Conservation (phyloP, 1,140 invertebrate species). For the Drosophila sturtevanti region DNA sequence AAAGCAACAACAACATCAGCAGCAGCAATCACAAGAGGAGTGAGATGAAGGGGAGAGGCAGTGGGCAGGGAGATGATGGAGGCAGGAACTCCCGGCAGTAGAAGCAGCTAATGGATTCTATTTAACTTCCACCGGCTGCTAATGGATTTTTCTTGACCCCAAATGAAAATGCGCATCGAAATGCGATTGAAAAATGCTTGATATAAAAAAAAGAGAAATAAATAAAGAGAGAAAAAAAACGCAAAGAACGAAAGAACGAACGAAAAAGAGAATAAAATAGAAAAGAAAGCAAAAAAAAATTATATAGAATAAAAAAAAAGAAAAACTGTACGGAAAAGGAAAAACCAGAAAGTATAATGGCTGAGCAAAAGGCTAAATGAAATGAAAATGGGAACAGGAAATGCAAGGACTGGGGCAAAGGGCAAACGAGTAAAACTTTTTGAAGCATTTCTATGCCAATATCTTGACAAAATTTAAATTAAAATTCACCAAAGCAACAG, state of each 20-base stretch:
- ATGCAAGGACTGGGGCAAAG: slow-evolving; percentile 39
- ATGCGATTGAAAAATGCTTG: slow-evolving; percentile 80
- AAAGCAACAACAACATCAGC: slow-evolving; percentile 28
- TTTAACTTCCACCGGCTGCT: slow-evolving; percentile 82
- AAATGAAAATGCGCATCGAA: slow-evolving; percentile 82
- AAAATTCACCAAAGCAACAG: slow-evolving; percentile 30
- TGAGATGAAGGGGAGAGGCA: slow-evolving; percentile 7
- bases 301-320: slow-evolving; percentile 28
- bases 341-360: slow-evolving; percentile 43
- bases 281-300: slow-evolving; percentile 34
- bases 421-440: not conserved
- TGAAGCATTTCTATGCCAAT: slow-evolving; percentile 12
- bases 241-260: slow-evolving; percentile 21
- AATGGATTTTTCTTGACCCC: slow-evolving; percentile 83
- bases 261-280: slow-evolving; percentile 44
- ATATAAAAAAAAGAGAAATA: slow-evolving; percentile 69
- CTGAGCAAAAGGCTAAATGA: slow-evolving; percentile 64
- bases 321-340: slow-evolving; percentile 20
- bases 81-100: slow-evolving; percentile 49
- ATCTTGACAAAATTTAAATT: slow-evolving; percentile 25
- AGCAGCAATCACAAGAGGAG: not conserved
- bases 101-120: slow-evolving; percentile 80
- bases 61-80: not conserved
- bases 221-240: slow-evolving; percentile 29
- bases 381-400: slow-evolving; percentile 71